Conservation (phyloP, 1,140 invertebrate genomes). For the Ceratoteleas bidentatus region DNA sequence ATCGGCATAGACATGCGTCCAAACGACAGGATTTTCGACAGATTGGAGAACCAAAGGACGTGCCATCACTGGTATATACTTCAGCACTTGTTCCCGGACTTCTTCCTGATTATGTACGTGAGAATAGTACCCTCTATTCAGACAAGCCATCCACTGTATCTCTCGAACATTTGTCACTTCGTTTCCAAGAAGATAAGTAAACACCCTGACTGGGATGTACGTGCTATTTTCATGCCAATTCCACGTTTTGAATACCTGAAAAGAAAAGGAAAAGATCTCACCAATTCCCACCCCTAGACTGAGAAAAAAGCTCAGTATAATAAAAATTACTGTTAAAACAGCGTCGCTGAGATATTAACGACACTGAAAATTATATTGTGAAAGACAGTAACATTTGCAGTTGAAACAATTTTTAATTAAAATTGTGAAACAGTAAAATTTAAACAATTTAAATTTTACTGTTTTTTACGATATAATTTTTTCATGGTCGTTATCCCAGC, state of each 20-base stretch:
- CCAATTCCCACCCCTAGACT: background rate
- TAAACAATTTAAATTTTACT: no score
- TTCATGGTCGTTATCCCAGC: no score
- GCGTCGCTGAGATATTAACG: no score
- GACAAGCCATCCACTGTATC: constrained; percentile 97
- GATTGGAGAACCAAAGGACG: constrained; percentile 91
- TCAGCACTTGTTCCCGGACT: constrained; percentile 95
- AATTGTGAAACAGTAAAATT: no score
- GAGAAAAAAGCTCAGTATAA: no score
- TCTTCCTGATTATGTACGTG: constrained; percentile 96
- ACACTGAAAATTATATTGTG: no score
- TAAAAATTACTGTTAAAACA: no score
- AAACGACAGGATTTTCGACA: constrained; percentile 89
- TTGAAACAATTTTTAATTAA: no score
- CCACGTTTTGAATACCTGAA: constrained; percentile 89
- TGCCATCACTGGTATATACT: constrained; percentile 95
- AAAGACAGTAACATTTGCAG: no score
- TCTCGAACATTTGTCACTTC: constrained; percentile 96
- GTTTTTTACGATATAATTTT: no score
- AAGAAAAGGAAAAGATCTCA: background rate
- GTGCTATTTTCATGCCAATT: constrained; percentile 88
- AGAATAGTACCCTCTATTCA: constrained; percentile 96
- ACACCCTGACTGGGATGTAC: constrained; percentile 92
- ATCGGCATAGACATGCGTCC: constrained; percentile 94
- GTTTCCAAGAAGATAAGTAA: constrained; percentile 97